Base-by-base conservation (phyloP, 2,888 invertebrate genomes). In the Biston betularia region DNA sequence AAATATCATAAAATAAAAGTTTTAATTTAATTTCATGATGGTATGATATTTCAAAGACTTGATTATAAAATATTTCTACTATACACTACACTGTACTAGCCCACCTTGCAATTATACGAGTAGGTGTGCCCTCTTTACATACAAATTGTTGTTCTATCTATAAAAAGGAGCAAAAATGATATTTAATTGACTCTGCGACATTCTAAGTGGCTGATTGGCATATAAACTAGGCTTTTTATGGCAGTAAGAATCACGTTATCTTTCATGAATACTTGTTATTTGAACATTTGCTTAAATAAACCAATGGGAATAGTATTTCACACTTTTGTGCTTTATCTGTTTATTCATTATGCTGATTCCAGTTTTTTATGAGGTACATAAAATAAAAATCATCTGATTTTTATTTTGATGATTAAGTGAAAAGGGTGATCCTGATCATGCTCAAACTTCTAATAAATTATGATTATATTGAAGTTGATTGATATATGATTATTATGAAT, bases 41-140 rank as follows among this genome's bases (percentile, higher is more conserved):
- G 8, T 7, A 12, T 45, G 45, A 45, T 45, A n/a, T n/a, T 35
- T 14, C 14, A 35, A 46, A 35, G 12, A 49, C 24, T 24, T 58
- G 15, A 12, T 35, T 50, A 40, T 40, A 34, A n/a, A n/a, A 12
- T 53, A 40, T 40, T 45, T 49, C 56, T 45, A 14, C 55, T 44
- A 34, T 12, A 46, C 24, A 53, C 24, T 12, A 62, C 54, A 14
- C 14, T 45, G 48, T 46, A 62, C 10, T 7, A 45, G n/a, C 33
- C 7, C 11, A 45, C 42, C 14, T 14, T 15, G 46, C 35, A 55
- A 63, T 59, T 40, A 46, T 52, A 48, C 50, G 34, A 60, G 69
- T 71, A 56, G 69, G 71, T 55, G 61, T 69, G 69, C 53, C 68
- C 68, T 48, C 66, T 58, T 71, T 70, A 71, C 73, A 70, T 71